Base-by-base conservation (phyloP, 37 sponge, comb jelly and placozoan genomes). In the Theonella swinhoei region DNA sequence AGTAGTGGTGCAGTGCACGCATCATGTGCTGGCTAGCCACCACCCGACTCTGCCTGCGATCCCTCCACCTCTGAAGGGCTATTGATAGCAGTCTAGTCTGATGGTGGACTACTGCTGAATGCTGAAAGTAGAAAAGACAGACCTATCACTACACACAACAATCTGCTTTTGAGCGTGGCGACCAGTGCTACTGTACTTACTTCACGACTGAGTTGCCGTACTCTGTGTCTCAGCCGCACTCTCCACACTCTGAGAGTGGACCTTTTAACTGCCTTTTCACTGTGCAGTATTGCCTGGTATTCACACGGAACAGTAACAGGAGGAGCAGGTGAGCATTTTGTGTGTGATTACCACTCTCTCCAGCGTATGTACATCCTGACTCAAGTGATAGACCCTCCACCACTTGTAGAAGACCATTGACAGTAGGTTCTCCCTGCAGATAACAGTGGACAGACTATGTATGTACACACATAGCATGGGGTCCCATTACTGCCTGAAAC, bases 371-470 rank as follows among this genome's bases (percentile, higher is more conserved):
- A 74, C 36, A 47, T 90, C 80, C 35, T 80, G 85, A 31, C 80
- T 79, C 0, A 80, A 64, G 29, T 69, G 68, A n/a, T 39, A 75
- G 36, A 2, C 80, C 36, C 80, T 84, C 85, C 80, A 79, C 90
- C 90, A 90, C 68, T 80, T 58, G 62, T 84, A 80, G 76, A 90
- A 90, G 14, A 38, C 85, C 81, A 84, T 84, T 9, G 35, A 25
- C 30, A 84, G 66, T 36, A 90, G 62, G 20, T 36, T 84, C 40
- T 84, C 76, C 74, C 89, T 87, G 62, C 42, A 82, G 17, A 3
- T 22, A 36, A 77, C 43, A 38, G 24, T 41, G 37, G 7, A 35
- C 68, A 66, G n/a, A n/a, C n/a, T n/a, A n/a, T n/a, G n/a, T n/a
- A n/a, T n/a, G n/a, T n/a, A n/a, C n/a, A n/a, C n/a, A n/a, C n/a